Conservation (phyloP, 2,888 invertebrate species). For the Molorchus minor region DNA sequence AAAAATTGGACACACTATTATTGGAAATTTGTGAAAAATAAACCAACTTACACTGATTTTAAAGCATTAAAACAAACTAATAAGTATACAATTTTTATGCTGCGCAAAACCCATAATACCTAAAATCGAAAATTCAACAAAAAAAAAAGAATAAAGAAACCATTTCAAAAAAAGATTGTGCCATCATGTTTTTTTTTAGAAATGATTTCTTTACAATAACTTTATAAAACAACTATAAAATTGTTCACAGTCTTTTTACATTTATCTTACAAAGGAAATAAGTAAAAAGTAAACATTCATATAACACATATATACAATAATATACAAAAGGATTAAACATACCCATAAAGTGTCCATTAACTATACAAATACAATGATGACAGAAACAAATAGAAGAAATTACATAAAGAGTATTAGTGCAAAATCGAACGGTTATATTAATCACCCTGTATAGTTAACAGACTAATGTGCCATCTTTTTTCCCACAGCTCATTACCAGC, state of each 20-base stretch:
- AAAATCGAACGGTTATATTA: constrained; percentile 12
- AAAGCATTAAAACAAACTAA: constrained; percentile 31
- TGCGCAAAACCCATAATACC: constrained; percentile 7
- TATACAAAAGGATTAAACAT: constrained; percentile 49
- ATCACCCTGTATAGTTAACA: constrained; percentile 27
- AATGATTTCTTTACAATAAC: constrained; percentile 30
- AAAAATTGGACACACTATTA: constrained; percentile 59
- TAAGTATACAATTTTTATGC: constrained; percentile 26
- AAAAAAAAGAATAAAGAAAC: too few relatives aligned
- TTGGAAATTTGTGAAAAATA: constrained; percentile 44
- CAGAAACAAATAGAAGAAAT: not conserved
- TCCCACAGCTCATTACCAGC: not conserved
- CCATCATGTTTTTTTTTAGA: constrained; percentile 27
- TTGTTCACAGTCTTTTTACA: constrained; percentile 52
- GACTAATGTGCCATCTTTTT: constrained; percentile 9
- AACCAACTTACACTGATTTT: constrained; percentile 40
- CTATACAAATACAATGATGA: constrained; percentile 15
- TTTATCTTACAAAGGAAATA: constrained; percentile 47
- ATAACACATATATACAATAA: constrained; percentile 54
- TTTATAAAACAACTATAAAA: constrained; percentile 34
- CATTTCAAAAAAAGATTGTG: constrained; percentile 35
- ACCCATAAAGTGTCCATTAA: constrained; percentile 32
- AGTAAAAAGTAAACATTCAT: constrained; percentile 50
- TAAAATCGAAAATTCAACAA: constrained; percentile 8
- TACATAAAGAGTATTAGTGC: not conserved